Base-by-base conservation (phyloP, 1,140 invertebrate genomes). In the Orius insidiosus region DNA sequence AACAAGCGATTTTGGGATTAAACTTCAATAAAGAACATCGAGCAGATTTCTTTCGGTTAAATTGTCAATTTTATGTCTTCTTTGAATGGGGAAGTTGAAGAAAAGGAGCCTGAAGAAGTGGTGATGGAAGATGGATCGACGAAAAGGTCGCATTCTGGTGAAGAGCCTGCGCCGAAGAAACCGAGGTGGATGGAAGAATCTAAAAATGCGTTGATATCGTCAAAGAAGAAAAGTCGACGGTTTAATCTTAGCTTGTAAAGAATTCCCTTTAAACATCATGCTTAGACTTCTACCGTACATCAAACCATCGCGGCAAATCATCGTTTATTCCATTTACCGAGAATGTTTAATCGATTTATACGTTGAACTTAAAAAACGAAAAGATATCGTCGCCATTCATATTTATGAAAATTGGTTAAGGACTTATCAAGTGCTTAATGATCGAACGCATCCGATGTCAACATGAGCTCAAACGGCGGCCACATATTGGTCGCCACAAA, bases 391-490 rank as follows among this genome's bases (percentile, higher is more conserved):
- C 11, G 78, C 76, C 57, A 57, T 94, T 18, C 75, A 73, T 60
- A 58, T 96, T 1, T 77, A 79, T 33, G 84, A 85, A 39, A 89
- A 82, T 54, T 95, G 89, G 74, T 65, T 89, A 55, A 70, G 90
- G 53, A 75, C 78, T 42, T 92, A 92, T 70, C 92, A 96, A 70
- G 78, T 95, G 34, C 63, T 89, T 44, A 74, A 80, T 0, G 74
- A 83, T 50, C 69, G 85, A 56, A 88, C 85, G 11, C 84, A 89
- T 71, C 85, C 86, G 71, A 80, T 56, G 78, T 87, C 13, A 72
- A 71, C 50, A 87, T 82, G 69, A 80, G 67, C 56, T 73, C 77
- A 37, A 71, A 65, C 33, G 76, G 82, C 47, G 85, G 85, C 5
- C 36, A 47, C 19, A 18, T 51, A 24, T 34, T 51, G 8, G 42